Evolutionary conservation across 2,797 vertebrate species (phyloP).

Genomic region (Poeciliopsis turneri): DNA sequence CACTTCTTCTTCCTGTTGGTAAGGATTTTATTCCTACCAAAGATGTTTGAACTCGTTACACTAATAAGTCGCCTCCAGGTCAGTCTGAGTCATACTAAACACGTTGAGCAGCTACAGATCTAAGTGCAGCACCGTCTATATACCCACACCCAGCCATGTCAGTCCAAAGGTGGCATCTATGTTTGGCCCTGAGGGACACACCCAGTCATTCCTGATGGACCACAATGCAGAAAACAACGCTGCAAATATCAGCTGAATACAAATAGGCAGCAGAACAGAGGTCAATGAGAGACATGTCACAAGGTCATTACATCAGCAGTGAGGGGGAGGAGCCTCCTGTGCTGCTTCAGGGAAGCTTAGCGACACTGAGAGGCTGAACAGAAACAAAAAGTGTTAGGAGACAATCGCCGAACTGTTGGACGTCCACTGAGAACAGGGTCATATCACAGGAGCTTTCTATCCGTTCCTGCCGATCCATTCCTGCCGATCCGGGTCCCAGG

Average conservation of each 20-base stretch:
- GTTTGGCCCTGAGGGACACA: slow-evolving; percentile 33
- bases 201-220: slow-evolving; percentile 4
- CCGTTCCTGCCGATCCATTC: too few species aligned
- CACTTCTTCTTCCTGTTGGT: neutral
- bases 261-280: neutral
- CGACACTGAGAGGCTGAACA: neutral
- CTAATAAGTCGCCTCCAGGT: neutral
- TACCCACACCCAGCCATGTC: slow-evolving; percentile 16
- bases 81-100: neutral
- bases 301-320: neutral
- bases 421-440: too few species aligned
- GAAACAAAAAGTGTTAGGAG: neutral
- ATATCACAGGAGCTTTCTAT: neutral
- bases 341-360: neutral
- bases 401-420: neutral
- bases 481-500: neutral
- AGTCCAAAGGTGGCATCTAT: slow-evolving; percentile 48
- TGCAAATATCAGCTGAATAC: neutral
- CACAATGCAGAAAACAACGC: neutral
- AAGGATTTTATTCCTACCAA: neutral
- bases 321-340: neutral
- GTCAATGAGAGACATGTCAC: neutral
- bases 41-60: neutral
- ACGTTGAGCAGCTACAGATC: neutral
- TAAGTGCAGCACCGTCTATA: too few species aligned